Evolutionary conservation across 2,888 invertebrate genomes (phyloP), one percentile per base, ranked within the genome.

Genomic region (Torymus tubicola): DNA sequence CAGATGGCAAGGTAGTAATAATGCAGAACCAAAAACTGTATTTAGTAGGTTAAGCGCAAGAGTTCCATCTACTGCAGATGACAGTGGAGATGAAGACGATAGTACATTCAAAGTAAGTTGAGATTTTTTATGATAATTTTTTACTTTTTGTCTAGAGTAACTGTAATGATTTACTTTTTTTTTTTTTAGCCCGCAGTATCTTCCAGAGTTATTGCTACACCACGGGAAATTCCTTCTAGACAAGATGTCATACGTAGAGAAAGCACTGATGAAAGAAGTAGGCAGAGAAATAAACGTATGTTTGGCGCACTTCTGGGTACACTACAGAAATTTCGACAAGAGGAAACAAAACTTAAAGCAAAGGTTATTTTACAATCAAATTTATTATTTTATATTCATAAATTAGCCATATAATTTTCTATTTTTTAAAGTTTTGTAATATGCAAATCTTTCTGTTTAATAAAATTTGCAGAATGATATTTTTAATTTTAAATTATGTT

Each of bases 261-360:
- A 96, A 91, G 96, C 95, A 93, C 93, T 11, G 98, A 98, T 90
- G 96, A 95, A 84, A 95, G 95, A 87, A 96, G 95, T 18, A 93
- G 94, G 81, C 95, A 93, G 31, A 93, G 99, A 84, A 99, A 99
- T 91, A 93, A 96, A 83, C 94, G 99, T 78, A 99, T 99, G 95
- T 99, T 99, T 92, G 98, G 99, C 11, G 96, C 98, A 21, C 92
- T 99, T 63, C 91, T 99, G 74, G 99, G 99, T 4, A 99, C 99
- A 14, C 91, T 99, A 85, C 97, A 98, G 89, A 97, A 97, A 90
- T 99, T 99, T 90, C 96, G 97, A 87, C 96, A 97, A 88, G 98
- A 99, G 89, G 98, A 98, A 91, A 96, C 96, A 78, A 95, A 95
- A 76, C 92, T 97, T 84, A 97, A 97, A 91, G 95, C 96, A 86